Percentiles rank a stretch among this genome's conserved stretches.
Conservation (phyloP, 2,797 vertebrate genomes). For the Avahi laniger region DNA sequence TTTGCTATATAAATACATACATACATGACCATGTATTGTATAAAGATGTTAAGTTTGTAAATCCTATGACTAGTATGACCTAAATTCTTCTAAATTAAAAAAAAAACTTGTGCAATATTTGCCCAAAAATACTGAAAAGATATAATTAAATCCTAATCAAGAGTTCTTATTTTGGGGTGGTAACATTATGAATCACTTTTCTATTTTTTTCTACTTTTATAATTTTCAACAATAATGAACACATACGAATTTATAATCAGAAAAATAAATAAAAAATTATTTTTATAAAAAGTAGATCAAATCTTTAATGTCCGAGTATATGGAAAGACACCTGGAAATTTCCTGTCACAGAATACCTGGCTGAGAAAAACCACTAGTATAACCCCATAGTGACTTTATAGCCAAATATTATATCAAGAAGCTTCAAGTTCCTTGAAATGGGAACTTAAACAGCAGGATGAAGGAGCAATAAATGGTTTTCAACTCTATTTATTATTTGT, state of each 20-base stretch:
- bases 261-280: neutral
- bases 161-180: neutral
- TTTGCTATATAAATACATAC: neutral
- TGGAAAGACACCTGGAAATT: neutral
- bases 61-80: neutral
- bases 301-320: neutral
- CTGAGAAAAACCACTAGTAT: neutral
- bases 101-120: neutral
- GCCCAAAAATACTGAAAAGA: neutral
- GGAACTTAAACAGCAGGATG: neutral
- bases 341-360: neutral
- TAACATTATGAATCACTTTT: neutral
- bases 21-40: neutral
- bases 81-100: neutral
- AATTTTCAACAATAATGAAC: slow-evolving; percentile 32
- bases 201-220: neutral
- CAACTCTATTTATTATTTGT: neutral
- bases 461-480: neutral
- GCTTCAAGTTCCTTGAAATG: neutral
- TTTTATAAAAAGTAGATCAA: slow-evolving; percentile 50
- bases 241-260: neutral
- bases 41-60: slow-evolving; percentile 25
- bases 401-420: neutral
- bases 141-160: neutral
- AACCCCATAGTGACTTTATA: neutral